phyloP scores from a whole-genome alignment of 2,888 invertebrate species.

The Parapristionchus giblindavisi region DNA sequence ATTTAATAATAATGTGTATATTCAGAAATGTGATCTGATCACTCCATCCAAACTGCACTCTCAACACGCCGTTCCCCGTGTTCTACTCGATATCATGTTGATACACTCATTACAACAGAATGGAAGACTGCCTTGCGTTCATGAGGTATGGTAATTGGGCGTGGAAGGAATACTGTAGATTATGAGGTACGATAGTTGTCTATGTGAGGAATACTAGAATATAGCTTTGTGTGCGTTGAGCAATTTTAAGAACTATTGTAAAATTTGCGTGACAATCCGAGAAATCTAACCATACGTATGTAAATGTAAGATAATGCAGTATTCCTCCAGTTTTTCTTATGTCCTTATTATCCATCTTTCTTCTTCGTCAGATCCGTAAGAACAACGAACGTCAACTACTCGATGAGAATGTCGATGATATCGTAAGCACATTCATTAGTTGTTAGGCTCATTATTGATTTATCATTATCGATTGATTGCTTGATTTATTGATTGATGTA shows the following conservation, averaged over 20 bases:
- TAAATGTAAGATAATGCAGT: too few relatives aligned
- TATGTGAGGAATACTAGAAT: not conserved
- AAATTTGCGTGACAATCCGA: too few relatives aligned
- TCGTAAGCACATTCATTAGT: not conserved
- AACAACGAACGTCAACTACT: not conserved
- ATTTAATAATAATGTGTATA: not conserved
- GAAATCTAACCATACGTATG: too few relatives aligned
- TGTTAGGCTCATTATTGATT: not conserved
- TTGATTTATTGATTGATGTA: not conserved
- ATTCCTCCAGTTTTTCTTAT: not conserved
- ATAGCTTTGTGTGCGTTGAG: not conserved
- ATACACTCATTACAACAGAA: slow-evolving; percentile 74
- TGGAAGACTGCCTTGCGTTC: slow-evolving; percentile 72
- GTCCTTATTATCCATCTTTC: not conserved
- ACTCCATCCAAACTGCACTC: not conserved
- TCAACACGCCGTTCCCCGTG: slow-evolving; percentile 73
- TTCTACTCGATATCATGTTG: slow-evolving; percentile 73
- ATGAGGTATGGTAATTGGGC: slow-evolving; percentile 66
- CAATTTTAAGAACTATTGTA: too few relatives aligned
- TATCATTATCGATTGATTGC: not conserved
- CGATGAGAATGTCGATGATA: not conserved
- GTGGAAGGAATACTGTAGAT: not conserved
- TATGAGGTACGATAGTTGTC: not conserved
- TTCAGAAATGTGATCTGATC: slow-evolving; percentile 23
- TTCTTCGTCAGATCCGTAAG: slow-evolving; percentile 3